phyloP scores from a whole-genome alignment of 2,888 invertebrate genomes.

The Clusia tigrina region DNA sequence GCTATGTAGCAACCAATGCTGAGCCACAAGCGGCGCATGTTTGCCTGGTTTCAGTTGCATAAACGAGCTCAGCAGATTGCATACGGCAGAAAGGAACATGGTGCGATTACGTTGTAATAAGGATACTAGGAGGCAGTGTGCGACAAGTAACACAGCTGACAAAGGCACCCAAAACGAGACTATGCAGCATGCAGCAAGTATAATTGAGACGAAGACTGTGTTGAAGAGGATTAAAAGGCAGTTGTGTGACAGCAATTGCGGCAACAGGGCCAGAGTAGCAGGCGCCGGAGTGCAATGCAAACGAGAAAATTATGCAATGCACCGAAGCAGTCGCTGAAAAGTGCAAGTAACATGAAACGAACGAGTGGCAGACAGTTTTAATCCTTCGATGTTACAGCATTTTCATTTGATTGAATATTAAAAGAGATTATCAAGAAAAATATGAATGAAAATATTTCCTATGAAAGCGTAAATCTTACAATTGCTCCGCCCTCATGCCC shows the following conservation, averaged over 20 bases:
- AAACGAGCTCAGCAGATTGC: conserved; percentile 5
- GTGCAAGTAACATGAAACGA: not conserved
- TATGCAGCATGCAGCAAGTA: not conserved
- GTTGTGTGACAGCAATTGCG: not conserved
- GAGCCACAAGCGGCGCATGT: not conserved
- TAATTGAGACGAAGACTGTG: not conserved
- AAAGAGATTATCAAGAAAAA: too few relatives aligned
- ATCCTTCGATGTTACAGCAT: too few relatives aligned
- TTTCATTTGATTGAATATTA: too few relatives aligned
- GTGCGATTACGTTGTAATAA: conserved; percentile 6
- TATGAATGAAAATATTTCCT: too few relatives aligned
- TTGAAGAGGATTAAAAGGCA: not conserved
- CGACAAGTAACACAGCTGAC: not conserved
- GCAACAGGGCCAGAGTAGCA: not conserved
- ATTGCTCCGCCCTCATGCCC: too few relatives aligned
- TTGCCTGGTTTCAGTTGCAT: conserved; percentile 8
- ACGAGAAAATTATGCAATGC: not conserved
- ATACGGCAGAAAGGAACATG: conserved; percentile 2
- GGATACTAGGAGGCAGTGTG: not conserved
- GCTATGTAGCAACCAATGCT: too few relatives aligned
- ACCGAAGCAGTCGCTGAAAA: not conserved
- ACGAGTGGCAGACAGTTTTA: too few relatives aligned
- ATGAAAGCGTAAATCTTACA: too few relatives aligned
- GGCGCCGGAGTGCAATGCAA: not conserved
- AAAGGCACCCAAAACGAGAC: not conserved